A percentile compares a stretch with the other conserved stretches of the same genome.
These are phyloP conservation scores for Corythoichthys intestinalis DNA, from an alignment of 2,113 vertebrate species.

Conservation along the genomic window DNA sequence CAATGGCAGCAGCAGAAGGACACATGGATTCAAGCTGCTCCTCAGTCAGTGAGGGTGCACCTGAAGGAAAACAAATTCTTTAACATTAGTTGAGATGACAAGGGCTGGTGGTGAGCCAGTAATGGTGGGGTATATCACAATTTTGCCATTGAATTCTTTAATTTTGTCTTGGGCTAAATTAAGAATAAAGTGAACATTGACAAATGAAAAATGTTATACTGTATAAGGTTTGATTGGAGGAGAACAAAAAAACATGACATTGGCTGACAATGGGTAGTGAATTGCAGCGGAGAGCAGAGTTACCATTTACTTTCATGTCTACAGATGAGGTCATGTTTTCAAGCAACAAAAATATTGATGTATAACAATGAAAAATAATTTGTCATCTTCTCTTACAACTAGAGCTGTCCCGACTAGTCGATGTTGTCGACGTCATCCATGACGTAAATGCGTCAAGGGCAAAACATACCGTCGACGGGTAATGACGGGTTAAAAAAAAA, in stretches of 20 bases:
- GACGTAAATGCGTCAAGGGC: too few relatives aligned
- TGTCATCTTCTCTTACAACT: slow-evolving; percentile 64
- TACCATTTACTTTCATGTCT: too few relatives aligned
- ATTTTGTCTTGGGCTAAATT: neutral
- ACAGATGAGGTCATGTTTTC: neutral
- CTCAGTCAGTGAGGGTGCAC: slow-evolving; percentile 81
- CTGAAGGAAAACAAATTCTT: slow-evolving; percentile 31
- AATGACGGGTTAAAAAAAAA: too few relatives aligned
- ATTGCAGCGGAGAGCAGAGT: too few relatives aligned
- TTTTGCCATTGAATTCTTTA: neutral
- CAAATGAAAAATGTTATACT: too few relatives aligned
- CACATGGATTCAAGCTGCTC: slow-evolving; percentile 92
- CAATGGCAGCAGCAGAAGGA: slow-evolving; percentile 90
- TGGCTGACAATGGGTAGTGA: too few relatives aligned
- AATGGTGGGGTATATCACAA: neutral
- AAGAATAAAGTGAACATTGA: neutral
- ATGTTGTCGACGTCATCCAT: too few relatives aligned
- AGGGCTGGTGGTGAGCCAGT: too few relatives aligned
- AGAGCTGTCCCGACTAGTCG: too few relatives aligned
- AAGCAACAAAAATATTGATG: neutral
- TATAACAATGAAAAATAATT: neutral
- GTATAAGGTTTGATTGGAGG: too few relatives aligned
- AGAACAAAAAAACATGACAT: too few relatives aligned
- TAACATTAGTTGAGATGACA: neutral
- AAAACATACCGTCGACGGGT: too few relatives aligned